Conservation (phyloP, 2,797 vertebrate species). For the Hydrolagus colliei region DNA sequence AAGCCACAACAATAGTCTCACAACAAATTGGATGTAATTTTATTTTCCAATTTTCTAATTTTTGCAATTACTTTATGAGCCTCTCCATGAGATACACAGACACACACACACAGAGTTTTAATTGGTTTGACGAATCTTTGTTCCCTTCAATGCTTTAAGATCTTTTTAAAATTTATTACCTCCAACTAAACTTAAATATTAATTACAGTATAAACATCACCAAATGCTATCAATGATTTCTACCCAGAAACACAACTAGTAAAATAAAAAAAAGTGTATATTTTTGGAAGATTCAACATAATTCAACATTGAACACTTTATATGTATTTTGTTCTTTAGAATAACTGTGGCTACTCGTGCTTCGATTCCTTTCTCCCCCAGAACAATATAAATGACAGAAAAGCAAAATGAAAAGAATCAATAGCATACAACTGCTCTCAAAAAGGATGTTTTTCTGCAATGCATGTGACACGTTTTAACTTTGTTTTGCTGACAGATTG, state of each 20-base stretch:
- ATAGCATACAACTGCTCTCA: too few relatives aligned
- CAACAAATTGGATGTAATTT: too few relatives aligned
- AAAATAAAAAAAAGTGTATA: not conserved
- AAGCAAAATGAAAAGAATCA: slow-evolving; percentile 4
- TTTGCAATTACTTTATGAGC: too few relatives aligned
- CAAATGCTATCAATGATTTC: not conserved
- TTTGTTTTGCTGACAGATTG: not conserved
- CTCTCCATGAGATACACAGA: too few relatives aligned
- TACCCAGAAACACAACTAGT: not conserved
- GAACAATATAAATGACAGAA: not conserved
- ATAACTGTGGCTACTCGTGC: not conserved
- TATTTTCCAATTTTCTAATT: too few relatives aligned
- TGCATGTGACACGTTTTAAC: not conserved
- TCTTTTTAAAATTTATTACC: not conserved
- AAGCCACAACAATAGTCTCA: too few relatives aligned
- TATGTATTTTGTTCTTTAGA: not conserved
- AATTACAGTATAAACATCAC: too few relatives aligned
- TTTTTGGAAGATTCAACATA: not conserved
- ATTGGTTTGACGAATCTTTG: not conserved
- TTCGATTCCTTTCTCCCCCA: not conserved
- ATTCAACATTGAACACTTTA: not conserved
- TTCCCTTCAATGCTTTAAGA: not conserved
- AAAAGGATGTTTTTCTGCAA: not conserved
- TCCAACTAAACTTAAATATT: not conserved
- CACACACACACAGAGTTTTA: too few relatives aligned